Conservation (phyloP, 2,797 vertebrate species). For the Cottoperca gobio region DNA sequence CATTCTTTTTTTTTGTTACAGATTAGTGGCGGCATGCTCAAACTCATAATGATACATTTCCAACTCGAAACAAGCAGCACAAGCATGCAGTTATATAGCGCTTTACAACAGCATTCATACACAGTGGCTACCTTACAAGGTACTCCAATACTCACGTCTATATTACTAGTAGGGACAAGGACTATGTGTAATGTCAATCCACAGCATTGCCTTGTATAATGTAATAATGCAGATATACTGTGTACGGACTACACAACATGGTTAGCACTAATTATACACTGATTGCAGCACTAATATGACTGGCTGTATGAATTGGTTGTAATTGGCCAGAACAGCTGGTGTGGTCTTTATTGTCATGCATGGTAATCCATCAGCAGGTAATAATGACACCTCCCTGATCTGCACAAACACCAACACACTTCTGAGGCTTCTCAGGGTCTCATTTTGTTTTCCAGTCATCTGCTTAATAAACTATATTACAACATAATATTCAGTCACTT, state of each 20-base stretch:
- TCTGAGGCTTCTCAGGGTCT: not conserved
- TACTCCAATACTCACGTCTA: no score
- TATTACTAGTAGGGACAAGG: not conserved
- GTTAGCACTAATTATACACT: not conserved
- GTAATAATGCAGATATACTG: not conserved
- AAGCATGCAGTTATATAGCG: no score
- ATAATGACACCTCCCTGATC: not conserved
- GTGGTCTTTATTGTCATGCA: not conserved
- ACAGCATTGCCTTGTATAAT: not conserved
- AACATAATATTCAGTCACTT: not conserved
- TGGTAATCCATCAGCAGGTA: not conserved
- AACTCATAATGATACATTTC: slow-evolving; percentile 12
- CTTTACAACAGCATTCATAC: no score
- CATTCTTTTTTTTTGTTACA: slow-evolving; percentile 20
- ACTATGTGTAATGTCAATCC: not conserved
- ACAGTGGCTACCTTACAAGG: no score
- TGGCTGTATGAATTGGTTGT: not conserved
- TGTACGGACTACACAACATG: no score
- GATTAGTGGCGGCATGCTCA: not conserved
- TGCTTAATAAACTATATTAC: slow-evolving; percentile 7
- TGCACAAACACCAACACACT: slow-evolving; percentile 1
- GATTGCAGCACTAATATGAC: not conserved
- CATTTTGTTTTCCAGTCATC: not conserved
- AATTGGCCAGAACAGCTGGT: not conserved
- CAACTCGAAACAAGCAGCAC: not conserved